These are phyloP conservation scores for Chionomys nivalis DNA, from an alignment of 2,113 vertebrate species.

Conservation along the genomic window DNA sequence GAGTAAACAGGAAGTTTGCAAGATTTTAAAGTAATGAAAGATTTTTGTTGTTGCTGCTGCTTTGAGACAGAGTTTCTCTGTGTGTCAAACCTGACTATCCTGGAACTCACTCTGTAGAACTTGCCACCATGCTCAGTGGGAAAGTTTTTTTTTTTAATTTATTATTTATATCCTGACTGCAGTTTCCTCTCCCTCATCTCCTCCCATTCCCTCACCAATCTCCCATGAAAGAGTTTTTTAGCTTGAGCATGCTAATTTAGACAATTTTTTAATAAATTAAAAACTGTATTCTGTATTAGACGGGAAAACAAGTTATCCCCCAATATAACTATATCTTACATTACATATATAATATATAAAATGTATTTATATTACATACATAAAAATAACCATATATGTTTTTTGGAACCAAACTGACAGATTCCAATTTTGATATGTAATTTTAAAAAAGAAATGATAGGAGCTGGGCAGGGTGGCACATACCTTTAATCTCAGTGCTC, in stretches of 20 bases:
- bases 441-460: not conserved
- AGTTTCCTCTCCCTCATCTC: too few species aligned
- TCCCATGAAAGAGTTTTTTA: not conserved
- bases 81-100: too few species aligned
- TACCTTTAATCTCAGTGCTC: not conserved
- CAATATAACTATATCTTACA: not conserved
- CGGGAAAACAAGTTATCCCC: not conserved
- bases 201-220: too few species aligned
- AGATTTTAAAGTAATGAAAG: not conserved
- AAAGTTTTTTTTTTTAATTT: too few species aligned
- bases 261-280: slow-evolving; percentile 1
- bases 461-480: not conserved
- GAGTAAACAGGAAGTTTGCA: not conserved
- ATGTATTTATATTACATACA: not conserved
- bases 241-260: not conserved
- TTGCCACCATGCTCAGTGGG: too few species aligned
- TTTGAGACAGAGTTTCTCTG: too few species aligned
- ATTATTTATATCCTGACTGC: too few species aligned
- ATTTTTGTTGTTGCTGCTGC: not conserved
- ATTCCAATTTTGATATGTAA: not conserved
- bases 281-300: not conserved
- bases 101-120: too few species aligned
- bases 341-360: not conserved
- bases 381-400: not conserved
- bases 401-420: not conserved